Base-by-base conservation (phyloP, 37 sponge, comb jelly and placozoan species). In the Corticium candelabrum region DNA sequence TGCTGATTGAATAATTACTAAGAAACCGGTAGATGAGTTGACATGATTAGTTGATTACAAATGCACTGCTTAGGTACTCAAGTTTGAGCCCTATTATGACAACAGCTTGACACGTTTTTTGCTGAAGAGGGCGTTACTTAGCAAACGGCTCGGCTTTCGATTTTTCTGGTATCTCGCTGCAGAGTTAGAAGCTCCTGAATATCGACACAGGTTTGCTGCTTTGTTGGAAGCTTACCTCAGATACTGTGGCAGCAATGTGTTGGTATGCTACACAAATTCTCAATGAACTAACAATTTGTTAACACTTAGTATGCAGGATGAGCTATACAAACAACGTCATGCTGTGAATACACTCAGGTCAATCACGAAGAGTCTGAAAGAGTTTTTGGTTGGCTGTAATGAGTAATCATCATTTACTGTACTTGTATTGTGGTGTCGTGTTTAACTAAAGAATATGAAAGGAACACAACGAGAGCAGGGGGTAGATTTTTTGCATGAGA, bases 91-190 rank as follows among this genome's bases (percentile, higher is more conserved):
- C 7, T 90, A 94, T 39, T 85, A 90, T 41, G 95, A 86, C 80
- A 88, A 85, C 78, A 89, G 91, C 7, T 79, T 94, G 76, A 91
- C 89, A 0, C 41, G 95, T 11, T 84, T 94, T 70, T 85, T 94
- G 39, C 83, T 94, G 31, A 84, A 84, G 75, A 76, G 89, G 35
- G 95, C 95, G 3, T 84, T 94, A 4, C 50, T 76, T 85, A 90
- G 89, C 62, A 94, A 94, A 76, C 41, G 62, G 34, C 86, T 90
- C 31, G 95, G 95, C 4, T 91, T 90, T 77, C 90, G 71, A 85
- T 94, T 94, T 79, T 94, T 85, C 85, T 94, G 95, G 95, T 94
- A 90, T 78, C 89, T 94, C 35, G 68, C 86, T 11, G 85, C 95
- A 27, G 95, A 94, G 81, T 88, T 94, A 89, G 90, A 90, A 41